phyloP scores from a whole-genome alignment of 2,888 invertebrate genomes.

The Caenorhabditis wallacei region DNA sequence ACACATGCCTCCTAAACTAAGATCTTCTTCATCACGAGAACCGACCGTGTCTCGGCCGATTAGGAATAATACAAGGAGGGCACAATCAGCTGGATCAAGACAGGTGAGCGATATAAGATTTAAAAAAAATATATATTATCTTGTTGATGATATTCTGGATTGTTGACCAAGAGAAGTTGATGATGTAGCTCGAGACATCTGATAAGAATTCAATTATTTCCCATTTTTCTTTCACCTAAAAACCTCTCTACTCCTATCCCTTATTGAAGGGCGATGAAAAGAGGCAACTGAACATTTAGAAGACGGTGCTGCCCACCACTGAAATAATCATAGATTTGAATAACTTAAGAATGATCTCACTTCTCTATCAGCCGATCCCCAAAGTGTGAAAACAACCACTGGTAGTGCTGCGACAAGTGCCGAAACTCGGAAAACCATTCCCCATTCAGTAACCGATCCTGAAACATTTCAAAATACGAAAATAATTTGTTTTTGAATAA shows the following conservation, averaged over 20 bases:
- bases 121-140: neutral
- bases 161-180: slow-evolving; percentile 56
- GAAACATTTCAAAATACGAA: no score
- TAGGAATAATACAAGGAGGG: no score
- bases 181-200: slow-evolving; percentile 69
- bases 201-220: slow-evolving; percentile 8
- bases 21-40: no score
- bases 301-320: slow-evolving; percentile 80
- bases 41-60: no score
- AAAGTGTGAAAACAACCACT: slow-evolving; percentile 77
- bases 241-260: slow-evolving; percentile 57
- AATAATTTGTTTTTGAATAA: slow-evolving; percentile 14
- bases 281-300: slow-evolving; percentile 75
- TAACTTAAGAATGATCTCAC: slow-evolving; percentile 16
- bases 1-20: neutral
- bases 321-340: slow-evolving; percentile 15
- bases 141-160: slow-evolving; percentile 19
- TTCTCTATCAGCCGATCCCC: slow-evolving; percentile 80
- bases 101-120: neutral
- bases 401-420: slow-evolving; percentile 80
- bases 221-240: neutral
- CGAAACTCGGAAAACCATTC: slow-evolving; percentile 80
- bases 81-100: no score
- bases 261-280: slow-evolving; percentile 59
- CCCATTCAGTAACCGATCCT: slow-evolving; percentile 78